Base-by-base conservation (phyloP, 2,113 vertebrate species). In the Ardeotis arabs region DNA sequence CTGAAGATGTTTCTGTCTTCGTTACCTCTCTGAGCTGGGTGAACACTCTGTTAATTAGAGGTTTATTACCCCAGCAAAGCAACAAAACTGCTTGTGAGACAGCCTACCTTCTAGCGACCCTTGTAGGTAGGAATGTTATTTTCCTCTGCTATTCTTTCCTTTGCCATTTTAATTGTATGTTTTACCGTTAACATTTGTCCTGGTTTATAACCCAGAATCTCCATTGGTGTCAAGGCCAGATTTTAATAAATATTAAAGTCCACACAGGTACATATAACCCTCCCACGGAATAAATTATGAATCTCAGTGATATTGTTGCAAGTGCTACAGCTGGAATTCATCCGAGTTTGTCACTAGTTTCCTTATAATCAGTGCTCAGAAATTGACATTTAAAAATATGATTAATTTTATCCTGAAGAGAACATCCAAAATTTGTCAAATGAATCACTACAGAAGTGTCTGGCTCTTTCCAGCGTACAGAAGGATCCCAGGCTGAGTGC, bases 351-450 rank as follows among this genome's bases (percentile, higher is more conserved):
- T 73, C 69, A 37, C 22, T 44, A 1, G 44, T 69, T 89, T 82
- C 58, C 53, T 72, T 69, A 23, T 68, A 84, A 79, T 82, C 67
- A 84, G 39, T 50, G 49, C 69, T 91, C 35, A 89, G 84, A 84
- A 75, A 91, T 0, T 64, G 77, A 58, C 67, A 49, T 81, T 95
- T 89, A 49, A 0, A 67, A 78, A 66, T 69, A 18, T 53, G 81
- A 87, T 82, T 94, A 4, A 35, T 82, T 92, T 89, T 84, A 44
- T 89, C 58, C 66, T 45, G 74, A 93, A 92, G 56, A 91, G 89
- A 93, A 72, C 56, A 76, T 47, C 62, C 55, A 35, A 79, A 75
- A 29, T 68, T 11, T 25, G 35, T 63, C 66, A 50, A 18, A 73
- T 96, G 87, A 97, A 83, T 94, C 84, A 92, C 41, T 37, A n/a